Conservation (phyloP, 2,888 invertebrate genomes). For the Pristionchus entomophagus region DNA sequence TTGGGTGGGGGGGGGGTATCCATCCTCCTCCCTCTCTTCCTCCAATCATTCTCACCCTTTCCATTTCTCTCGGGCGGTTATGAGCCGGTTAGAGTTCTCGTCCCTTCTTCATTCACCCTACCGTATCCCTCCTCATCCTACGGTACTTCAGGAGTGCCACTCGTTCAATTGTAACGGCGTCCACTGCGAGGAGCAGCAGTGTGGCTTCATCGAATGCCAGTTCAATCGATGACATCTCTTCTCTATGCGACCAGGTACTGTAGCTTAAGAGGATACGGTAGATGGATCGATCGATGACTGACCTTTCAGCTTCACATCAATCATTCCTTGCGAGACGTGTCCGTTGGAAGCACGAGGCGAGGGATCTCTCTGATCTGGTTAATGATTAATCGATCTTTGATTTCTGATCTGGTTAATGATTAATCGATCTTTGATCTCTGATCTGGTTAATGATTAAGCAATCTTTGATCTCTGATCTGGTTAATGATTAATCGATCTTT, state of each 20-base stretch:
- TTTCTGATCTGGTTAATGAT: no score
- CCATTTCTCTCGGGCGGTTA: background rate
- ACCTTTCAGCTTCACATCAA: background rate
- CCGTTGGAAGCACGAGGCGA: background rate
- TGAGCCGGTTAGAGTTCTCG: background rate
- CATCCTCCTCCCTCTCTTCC: background rate
- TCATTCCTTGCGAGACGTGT: background rate
- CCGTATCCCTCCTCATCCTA: no score
- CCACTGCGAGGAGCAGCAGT: background rate
- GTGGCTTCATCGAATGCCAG: background rate
- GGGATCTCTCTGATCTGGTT: no score
- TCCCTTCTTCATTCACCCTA: background rate
- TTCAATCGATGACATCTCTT: conserved; percentile 5
- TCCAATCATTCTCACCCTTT: background rate
- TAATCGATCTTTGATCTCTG: no score
- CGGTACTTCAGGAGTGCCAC: background rate
- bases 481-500: no score
- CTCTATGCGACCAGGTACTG: conserved; percentile 21
- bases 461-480: no score
- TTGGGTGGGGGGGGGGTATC: no score
- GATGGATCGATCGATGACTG: background rate
- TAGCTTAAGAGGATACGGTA: background rate
- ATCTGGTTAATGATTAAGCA: no score
- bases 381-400: no score
- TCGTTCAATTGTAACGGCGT: background rate